Percentiles rank a stretch among this genome's conserved stretches.
These are phyloP conservation scores for roundworm (Caenorhabditis elegans) DNA, from an alignment of 1,140 invertebrate species.

Conservation along the genomic window DNA sequence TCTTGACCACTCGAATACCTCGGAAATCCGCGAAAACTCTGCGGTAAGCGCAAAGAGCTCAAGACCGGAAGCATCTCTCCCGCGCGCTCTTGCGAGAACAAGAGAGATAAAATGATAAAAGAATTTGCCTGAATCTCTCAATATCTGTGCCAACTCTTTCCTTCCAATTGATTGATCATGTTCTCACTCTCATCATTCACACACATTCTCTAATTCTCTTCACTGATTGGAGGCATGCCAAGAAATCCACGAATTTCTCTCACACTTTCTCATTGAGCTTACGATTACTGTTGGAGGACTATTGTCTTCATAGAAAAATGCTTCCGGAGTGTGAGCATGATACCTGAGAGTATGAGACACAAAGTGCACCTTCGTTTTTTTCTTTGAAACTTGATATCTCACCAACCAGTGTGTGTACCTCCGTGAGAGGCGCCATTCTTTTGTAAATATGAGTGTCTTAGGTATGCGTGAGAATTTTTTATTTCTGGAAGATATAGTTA, in stretches of 20 bases:
- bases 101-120: slow-evolving; percentile 17
- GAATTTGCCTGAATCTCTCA: neutral
- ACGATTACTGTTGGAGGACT: neutral
- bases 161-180: neutral
- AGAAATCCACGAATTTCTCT: too few relatives aligned
- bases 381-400: slow-evolving; percentile 1
- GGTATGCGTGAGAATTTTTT: neutral
- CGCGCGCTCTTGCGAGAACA: neutral
- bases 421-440: slow-evolving; percentile 12
- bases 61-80: neutral
- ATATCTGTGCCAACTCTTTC: neutral
- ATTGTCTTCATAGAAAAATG: slow-evolving; percentile 10
- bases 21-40: slow-evolving; percentile 1
- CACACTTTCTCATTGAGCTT: neutral
- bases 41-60: neutral
- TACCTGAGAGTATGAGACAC: slow-evolving; percentile 4
- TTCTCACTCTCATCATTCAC: neutral
- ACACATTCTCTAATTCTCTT: neutral
- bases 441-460: neutral
- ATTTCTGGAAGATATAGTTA: too few relatives aligned
- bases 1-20: too few relatives aligned
- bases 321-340: neutral
- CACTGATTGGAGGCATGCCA: too few relatives aligned
- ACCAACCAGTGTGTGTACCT: neutral
- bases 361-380: neutral